Evolutionary conservation across 2,113 vertebrate genomes (phyloP), one percentile per base, ranked within the genome.

Genomic region (Pseudorhombus dupliciocellatus): DNA sequence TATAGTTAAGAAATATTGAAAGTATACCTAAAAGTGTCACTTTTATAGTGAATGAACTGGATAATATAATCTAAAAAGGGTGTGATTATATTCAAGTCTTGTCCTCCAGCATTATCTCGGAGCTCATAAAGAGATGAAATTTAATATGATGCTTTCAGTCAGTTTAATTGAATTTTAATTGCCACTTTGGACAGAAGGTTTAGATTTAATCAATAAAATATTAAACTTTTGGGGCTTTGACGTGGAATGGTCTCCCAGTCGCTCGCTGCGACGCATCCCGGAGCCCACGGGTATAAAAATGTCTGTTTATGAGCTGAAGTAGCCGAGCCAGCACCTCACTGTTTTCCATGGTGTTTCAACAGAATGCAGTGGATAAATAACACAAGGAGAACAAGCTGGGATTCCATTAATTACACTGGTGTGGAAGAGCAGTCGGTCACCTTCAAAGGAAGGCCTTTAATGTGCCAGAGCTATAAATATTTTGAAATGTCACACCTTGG

Each of bases 141-240:
- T 98, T 98, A 98, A 98, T 98, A 97, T 96, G 97, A 98, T 97
- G 97, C 96, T 96, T 99, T 97, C 96, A 97, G 96, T 98, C 96
- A 96, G 95, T 97, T 98, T 98, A 99, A 98, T 99, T 98, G 96
- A 98, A 99, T 97, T 98, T 97, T 99, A 99, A 99, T 99, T 98
- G 96, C 96, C 96, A 97, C 97, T 97, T 97, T 97, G 96, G 96
- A 96, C 96, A 96, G 96, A 97, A 95, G 96, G 97, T 97, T 99
- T 96, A 97, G 96, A 96, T 97, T 94, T 94, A 96, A 98, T 98
- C 96, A 96, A 98, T 99, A 97, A 97, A 99, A 99, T 96, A 97
- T 98, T 96, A 95, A 96, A 98, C 95, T 96, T 97, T 96, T 95
- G 95, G 94, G 93, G 94, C 95, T 94, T 94, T 94, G 91, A 6